Evolutionary conservation across 2,888 invertebrate genomes (phyloP), one percentile per base, ranked within the genome.

Genomic region (Diarsia rubi): DNA sequence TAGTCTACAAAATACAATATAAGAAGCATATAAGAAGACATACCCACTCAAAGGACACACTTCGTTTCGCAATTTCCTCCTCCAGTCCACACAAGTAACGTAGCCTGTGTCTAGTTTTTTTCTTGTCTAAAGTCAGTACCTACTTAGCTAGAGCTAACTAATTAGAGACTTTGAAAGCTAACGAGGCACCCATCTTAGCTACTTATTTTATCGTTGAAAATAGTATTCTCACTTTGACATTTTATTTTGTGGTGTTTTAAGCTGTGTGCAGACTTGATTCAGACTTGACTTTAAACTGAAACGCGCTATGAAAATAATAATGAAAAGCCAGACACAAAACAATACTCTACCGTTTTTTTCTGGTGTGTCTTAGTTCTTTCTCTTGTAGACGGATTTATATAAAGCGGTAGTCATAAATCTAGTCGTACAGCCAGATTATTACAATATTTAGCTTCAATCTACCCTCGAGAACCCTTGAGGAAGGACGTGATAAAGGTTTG

Each of bases 401-500:
- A 52, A 69, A 73, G 21, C 54, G 57, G 68, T 59, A 8, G 70
- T 49, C 57, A 83, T 75, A 79, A 79, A 74, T 74, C 68, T 71
- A 62, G 49, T n/a, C 14, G 12, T 71, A 79, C 54, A 68, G 47
- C n/a, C 31, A 78, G 68, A 80, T 84, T 79, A 84, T 79, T 78
- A 69, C 72, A 70, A 75, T 73, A 86, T 81, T 77, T 73, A 62
- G 66, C 73, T 73, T 75, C 75, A 73, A 81, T 75, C 73, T 73
- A 68, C 64, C 67, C 66, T 75, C 42, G 62, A 52, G 42, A 63
- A 77, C 71, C 77, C 59, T 73, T 21, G 63, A 54, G 72, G 66
- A 76, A 82, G 63, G 73, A 65, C 42, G 73, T 85, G 84, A 85
- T 79, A 78, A 75, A 84, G 86, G 84, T 86, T 76, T 76, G 84